Evolutionary conservation across 2,888 invertebrate species (phyloP).

Genomic region (Chrysina gloriosa): DNA sequence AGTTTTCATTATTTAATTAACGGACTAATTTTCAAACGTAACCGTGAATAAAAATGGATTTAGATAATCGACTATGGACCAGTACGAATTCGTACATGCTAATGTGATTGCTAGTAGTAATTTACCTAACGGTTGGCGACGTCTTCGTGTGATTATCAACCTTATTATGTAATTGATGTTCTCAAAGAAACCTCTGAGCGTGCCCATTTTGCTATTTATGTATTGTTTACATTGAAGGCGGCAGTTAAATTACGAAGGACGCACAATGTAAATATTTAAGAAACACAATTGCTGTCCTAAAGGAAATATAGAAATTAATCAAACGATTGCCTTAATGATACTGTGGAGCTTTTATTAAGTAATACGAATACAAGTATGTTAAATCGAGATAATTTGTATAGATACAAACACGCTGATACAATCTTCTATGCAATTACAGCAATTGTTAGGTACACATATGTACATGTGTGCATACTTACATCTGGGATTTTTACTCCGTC

Average conservation of each 20-base stretch:
- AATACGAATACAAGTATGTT: neutral
- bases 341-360: slow-evolving; percentile 3
- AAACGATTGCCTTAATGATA: slow-evolving; percentile 2
- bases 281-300: slow-evolving; percentile 2
- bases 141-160: slow-evolving; percentile 32
- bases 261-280: slow-evolving; percentile 7
- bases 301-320: neutral
- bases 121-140: slow-evolving; percentile 8
- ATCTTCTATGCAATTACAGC: neutral
- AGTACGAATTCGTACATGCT: slow-evolving; percentile 36
- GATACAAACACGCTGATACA: neutral
- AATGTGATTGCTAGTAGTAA: slow-evolving; percentile 27
- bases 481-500: too few species aligned
- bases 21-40: slow-evolving; percentile 16
- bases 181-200: neutral
- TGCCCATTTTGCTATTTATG: neutral
- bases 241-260: neutral
- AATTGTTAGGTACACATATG: too few species aligned
- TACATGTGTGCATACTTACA: too few species aligned
- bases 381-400: neutral
- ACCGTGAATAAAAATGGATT: slow-evolving; percentile 8
- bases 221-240: slow-evolving; percentile 10
- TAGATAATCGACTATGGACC: slow-evolving; percentile 12
- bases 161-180: slow-evolving; percentile 17
- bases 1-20: slow-evolving; percentile 28